A percentile compares a stretch with the other conserved stretches of the same genome.
These are phyloP conservation scores for Zalophus californianus DNA, from an alignment of 2,797 vertebrate species.

Conservation along the genomic window DNA sequence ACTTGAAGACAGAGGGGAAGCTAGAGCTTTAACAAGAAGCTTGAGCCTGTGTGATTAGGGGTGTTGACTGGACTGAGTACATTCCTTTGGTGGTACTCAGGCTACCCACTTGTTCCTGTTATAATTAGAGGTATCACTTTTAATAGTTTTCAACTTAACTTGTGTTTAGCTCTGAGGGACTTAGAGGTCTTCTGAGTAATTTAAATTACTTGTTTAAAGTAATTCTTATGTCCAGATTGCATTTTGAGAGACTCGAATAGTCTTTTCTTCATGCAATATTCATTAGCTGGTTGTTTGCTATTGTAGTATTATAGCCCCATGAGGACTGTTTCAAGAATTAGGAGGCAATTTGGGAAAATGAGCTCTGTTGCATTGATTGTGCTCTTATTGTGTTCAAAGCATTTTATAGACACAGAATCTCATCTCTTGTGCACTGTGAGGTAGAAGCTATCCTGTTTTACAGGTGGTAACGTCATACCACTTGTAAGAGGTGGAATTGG, in stretches of 20 bases:
- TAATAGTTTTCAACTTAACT: conserved; percentile 54
- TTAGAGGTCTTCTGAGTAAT: conserved; percentile 46
- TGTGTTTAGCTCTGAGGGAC: conserved; percentile 42
- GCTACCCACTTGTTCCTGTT: conserved; percentile 53
- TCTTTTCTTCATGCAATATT: conserved; percentile 32
- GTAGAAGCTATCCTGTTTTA: neutral
- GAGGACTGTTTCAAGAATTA: neutral
- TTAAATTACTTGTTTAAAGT: conserved; percentile 17
- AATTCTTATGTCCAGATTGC: neutral
- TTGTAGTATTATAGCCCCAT: neutral
- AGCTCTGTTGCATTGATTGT: neutral
- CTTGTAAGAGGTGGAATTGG: neutral
- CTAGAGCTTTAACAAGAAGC: neutral
- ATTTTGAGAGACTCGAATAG: conserved; percentile 8
- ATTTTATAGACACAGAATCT: neutral
- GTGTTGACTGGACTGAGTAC: conserved; percentile 47
- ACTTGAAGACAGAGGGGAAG: conserved; percentile 27
- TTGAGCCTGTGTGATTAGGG: neutral
- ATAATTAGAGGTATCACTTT: conserved; percentile 62
- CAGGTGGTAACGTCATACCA: neutral
- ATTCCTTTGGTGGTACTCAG: conserved; percentile 65
- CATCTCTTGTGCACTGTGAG: neutral
- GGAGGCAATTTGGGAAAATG: neutral
- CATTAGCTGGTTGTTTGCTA: neutral
- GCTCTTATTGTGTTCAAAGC: neutral